Evolutionary conservation across 1,140 invertebrate genomes (phyloP).

Genomic region (Papilio polyxenes): DNA sequence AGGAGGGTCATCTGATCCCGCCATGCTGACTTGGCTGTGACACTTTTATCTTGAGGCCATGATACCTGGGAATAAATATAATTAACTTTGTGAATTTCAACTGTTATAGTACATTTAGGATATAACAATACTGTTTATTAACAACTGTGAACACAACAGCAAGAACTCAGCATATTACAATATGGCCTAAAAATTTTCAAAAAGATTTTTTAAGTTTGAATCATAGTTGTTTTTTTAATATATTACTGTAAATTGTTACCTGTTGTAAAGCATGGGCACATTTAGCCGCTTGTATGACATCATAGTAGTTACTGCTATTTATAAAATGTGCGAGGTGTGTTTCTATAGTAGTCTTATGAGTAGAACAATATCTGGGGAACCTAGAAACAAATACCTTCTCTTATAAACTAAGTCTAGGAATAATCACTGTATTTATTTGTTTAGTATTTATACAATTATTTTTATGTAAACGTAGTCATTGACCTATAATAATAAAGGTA

Average conservation of each 20-base stretch:
- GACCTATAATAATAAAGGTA: neutral
- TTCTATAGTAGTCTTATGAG: constrained; percentile 63
- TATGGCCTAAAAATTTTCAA: too few species aligned
- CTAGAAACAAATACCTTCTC: constrained; percentile 48
- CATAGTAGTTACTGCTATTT: constrained; percentile 54
- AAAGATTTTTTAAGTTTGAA: neutral
- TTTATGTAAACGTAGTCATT: neutral
- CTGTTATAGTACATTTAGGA: neutral
- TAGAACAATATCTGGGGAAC: constrained; percentile 67
- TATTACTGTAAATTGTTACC: constrained; percentile 48
- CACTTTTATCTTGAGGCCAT: constrained; percentile 62
- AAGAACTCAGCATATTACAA: neutral
- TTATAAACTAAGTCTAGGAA: too few species aligned
- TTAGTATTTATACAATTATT: too few species aligned
- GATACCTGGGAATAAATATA: constrained; percentile 54
- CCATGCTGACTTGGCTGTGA: constrained; percentile 67
- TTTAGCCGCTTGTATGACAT: constrained; percentile 71
- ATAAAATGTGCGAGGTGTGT: constrained; percentile 56
- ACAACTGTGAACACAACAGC: too few species aligned
- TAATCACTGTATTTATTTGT: too few species aligned
- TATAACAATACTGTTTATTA: neutral
- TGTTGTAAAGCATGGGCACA: constrained; percentile 70
- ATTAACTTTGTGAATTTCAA: too few species aligned
- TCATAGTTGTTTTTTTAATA: constrained; percentile 24
- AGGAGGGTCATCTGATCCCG: constrained; percentile 62